Conservation (phyloP, 64 coral and sea anemone species). For the Montipora efflorescens region DNA sequence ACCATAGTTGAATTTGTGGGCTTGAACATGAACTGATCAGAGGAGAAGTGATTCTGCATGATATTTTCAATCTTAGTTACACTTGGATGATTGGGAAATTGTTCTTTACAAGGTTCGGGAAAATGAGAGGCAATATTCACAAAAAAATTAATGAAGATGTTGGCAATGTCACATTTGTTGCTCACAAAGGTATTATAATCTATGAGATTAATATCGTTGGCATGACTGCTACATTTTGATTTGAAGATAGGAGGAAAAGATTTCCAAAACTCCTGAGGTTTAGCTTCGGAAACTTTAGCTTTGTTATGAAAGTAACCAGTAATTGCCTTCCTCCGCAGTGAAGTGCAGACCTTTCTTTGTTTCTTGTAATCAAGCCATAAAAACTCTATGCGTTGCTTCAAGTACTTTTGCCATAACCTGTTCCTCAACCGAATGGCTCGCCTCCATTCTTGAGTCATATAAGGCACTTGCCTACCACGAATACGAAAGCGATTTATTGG, state of each 20-base stretch:
- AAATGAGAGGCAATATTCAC: neutral
- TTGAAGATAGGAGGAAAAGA: neutral
- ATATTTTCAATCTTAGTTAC: neutral
- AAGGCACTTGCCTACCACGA: neutral
- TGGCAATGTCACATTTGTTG: neutral
- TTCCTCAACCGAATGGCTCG: neutral
- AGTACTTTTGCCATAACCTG: conserved; percentile 9
- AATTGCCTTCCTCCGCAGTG: neutral
- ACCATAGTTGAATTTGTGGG: no score
- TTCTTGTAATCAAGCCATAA: neutral
- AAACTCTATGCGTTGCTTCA: neutral
- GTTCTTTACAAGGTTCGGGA: neutral
- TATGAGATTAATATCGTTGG: neutral
- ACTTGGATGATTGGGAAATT: neutral
- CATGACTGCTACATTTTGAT: neutral
- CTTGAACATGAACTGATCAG: no score
- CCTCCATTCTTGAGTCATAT: conserved; percentile 1
- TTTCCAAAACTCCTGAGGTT: conserved; percentile 9
- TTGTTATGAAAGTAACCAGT: neutral
- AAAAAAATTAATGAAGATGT: neutral
- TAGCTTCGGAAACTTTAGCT: neutral
- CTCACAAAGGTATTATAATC: neutral
- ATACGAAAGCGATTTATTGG: conserved; percentile 1
- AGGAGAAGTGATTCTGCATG: no score
- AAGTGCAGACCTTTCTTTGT: neutral